Percentiles rank a stretch among this genome's conserved stretches.
Evolutionary conservation across 2,113 vertebrate genomes (phyloP).

Genomic region (Rhinolophus ferrumequinum): DNA sequence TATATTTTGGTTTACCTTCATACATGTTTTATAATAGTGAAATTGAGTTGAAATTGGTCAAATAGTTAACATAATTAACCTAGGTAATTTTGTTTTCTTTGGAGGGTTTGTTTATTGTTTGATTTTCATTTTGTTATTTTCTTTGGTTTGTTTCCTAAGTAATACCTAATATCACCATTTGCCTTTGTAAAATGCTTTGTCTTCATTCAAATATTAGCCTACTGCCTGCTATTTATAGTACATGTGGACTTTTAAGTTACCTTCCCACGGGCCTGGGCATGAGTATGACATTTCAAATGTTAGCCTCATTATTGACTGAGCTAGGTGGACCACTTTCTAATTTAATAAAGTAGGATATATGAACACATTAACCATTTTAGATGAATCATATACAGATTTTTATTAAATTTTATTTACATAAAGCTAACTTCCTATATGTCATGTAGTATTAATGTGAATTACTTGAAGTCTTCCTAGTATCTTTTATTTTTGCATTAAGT

Average conservation of each 20-base stretch:
- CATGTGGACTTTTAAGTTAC: neutral
- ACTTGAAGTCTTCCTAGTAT: neutral
- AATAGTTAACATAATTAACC: neutral
- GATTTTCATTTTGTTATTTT: neutral
- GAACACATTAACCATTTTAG: neutral
- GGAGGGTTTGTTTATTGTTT: neutral
- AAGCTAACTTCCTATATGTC: neutral
- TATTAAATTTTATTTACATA: neutral
- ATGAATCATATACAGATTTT: neutral
- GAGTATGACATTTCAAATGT: neutral
- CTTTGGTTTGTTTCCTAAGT: neutral
- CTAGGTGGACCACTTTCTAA: neutral
- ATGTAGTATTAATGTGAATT: neutral
- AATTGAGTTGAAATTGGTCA: neutral
- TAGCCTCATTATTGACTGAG: neutral
- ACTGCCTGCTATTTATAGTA: neutral
- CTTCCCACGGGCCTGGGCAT: neutral
- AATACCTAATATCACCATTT: neutral
- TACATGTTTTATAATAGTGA: neutral
- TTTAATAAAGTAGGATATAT: neutral
- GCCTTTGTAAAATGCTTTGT: neutral
- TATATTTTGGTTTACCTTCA: neutral
- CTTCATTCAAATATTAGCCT: neutral
- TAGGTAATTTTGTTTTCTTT: conserved; percentile 1
- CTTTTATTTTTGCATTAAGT: neutral